Evolutionary conservation across 2,113 vertebrate species (phyloP).

Genomic region (Anoura caudifer): DNA sequence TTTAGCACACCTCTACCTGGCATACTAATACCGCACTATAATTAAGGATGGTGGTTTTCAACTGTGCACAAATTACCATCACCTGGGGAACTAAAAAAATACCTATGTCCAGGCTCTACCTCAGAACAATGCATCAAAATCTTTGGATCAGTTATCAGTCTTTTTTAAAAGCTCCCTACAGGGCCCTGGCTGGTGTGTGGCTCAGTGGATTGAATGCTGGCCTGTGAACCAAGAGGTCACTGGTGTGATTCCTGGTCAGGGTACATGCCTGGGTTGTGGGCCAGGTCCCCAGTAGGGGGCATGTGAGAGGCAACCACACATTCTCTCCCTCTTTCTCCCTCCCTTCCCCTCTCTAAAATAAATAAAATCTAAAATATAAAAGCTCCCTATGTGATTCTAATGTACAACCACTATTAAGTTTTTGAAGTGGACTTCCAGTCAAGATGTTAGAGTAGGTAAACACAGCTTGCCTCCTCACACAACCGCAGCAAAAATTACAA

Average conservation of each 20-base stretch:
- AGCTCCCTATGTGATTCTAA: not conserved
- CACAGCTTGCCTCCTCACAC: no score
- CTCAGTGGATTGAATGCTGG: no score
- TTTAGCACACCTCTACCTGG: not conserved
- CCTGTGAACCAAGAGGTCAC: no score
- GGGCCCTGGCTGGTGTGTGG: not conserved
- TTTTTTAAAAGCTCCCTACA: not conserved
- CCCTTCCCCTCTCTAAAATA: no score
- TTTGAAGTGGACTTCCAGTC: not conserved
- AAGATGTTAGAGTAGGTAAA: no score
- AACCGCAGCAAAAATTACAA: no score
- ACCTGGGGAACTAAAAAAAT: constrained; percentile 1
- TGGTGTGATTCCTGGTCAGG: no score
- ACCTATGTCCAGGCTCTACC: not conserved
- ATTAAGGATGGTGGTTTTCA: not conserved
- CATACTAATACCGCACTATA: not conserved
- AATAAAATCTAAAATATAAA: not conserved
- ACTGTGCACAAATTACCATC: not conserved
- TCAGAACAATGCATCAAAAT: constrained; percentile 22
- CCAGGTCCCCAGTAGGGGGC: no score
- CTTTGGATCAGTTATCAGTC: constrained; percentile 11
- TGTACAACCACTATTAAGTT: not conserved
- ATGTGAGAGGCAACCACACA: no score
- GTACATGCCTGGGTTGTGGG: no score
- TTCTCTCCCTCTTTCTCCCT: no score